Evolutionary conservation across 2,797 vertebrate species (phyloP), one percentile per base, ranked within the genome.

Genomic region (Cynodonichthys magdalenae): DNA sequence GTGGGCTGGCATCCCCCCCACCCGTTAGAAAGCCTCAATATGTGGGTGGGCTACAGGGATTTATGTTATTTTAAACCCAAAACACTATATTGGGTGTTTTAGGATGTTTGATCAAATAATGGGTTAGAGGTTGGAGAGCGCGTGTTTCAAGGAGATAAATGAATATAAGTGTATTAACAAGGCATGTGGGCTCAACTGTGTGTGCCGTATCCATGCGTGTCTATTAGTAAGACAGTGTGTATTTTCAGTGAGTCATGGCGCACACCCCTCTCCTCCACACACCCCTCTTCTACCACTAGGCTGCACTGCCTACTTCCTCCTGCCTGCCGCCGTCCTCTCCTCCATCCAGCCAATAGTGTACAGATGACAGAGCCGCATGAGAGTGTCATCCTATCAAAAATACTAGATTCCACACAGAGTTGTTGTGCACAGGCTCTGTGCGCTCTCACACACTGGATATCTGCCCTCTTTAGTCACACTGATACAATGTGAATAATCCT

Each of bases 201-300:
- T 60, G 59, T 63, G 58, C 27, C 36, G n/a, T 1, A 46, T 53
- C 15, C 12, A 24, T 51, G 64, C 69, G 62, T 83, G 65, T 75
- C 60, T 69, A 28, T 57, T 48, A 58, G 44, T 9, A 45, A 65
- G 19, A 68, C 34, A 70, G 54, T 63, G 66, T 78, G 63, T 70
- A 9, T 76, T 58, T 49, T 70, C 63, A 53, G 42, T 80, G 61
- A 63, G 53, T 65, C 48, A 46, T 19, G 39, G 71, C 67, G 59
- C 63, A 59, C 67, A 71, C 59, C 52, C 41, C 66, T 74, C 61
- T 69, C 41, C 62, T 53, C 75, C 76, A 77, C 70, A 63, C 85
- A 74, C 69, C 66, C 60, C 66, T 90, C 75, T 89, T 73, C 69
- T 46, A 71, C 92, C 92, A 91, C 90, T 93, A 93, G 93, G 92